Base-by-base conservation (phyloP, 2,888 invertebrate genomes). In the Drosophila recens region DNA sequence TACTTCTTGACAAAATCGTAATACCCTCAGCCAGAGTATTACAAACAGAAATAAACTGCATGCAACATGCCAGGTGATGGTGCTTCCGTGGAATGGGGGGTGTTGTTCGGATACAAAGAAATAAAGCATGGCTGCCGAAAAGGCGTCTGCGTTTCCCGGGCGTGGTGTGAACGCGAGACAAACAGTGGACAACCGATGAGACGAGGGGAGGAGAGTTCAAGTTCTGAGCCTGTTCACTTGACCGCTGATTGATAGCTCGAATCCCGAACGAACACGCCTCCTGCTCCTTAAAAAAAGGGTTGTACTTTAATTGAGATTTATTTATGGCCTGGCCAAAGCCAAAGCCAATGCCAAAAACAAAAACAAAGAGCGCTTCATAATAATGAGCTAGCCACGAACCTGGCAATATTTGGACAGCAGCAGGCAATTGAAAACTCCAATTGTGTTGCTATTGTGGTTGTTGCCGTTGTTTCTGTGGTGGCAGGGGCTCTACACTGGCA, bases 241-340 rank as follows among this genome's bases (percentile, higher is more conserved):
- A 40, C 36, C 52, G 65, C 84, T 85, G 84, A 85, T 90, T 90
- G 84, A 85, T 90, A 90, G 77, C 77, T 74, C 48, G 61, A n/a
- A 71, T 74, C 61, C 65, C 74, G 57, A 42, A 43, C 23, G 43
- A 34, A 63, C 59, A 69, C 79, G 68, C 73, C 86, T 62, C 67
- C 17, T 42, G 15, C 40, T 49, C 23, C 54, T 36, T 20, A 33
- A 52, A 65, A 33, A 38, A 75, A 73, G 90, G 88, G 90, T 87
- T 82, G 86, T 59, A 77, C 75, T 88, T 90, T 90, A 87, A 90
- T 89, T 77, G 90, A 90, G 88, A 87, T 87, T 87, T 87, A 90
- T 90, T 90, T 89, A 84, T 82, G 85, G 58, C 64, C 59, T 30
- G 52, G 38, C 66, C 67, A 61, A 57, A 75, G 51, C 36, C 56